A percentile compares a stretch with the other conserved stretches of the same genome.
These are phyloP conservation scores for Sinopyrophorus schimmeli DNA, from an alignment of 2,888 invertebrate species.

Conservation along the genomic window DNA sequence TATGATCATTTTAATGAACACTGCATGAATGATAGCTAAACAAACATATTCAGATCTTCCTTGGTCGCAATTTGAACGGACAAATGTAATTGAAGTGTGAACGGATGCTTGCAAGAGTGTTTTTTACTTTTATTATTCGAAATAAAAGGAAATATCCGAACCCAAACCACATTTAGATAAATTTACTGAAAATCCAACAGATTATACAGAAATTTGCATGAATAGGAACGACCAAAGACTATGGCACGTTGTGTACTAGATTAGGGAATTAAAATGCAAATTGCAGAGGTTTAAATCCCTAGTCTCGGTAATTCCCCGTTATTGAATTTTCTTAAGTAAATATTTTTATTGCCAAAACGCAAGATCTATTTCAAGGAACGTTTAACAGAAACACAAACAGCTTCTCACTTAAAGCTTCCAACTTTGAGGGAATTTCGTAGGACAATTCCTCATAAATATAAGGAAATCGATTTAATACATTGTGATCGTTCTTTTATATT, in stretches of 20 bases:
- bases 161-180: conserved; percentile 1
- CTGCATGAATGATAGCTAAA: too few relatives aligned
- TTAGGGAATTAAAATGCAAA: conserved; percentile 2
- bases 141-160: not conserved
- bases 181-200: not conserved
- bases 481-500: too few relatives aligned
- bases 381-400: too few relatives aligned
- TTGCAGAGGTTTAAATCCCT: not conserved
- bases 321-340: not conserved
- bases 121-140: not conserved
- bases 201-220: conserved; percentile 2
- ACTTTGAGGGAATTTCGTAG: too few relatives aligned
- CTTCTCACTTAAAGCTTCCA: too few relatives aligned
- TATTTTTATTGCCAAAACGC: too few relatives aligned
- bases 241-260: not conserved
- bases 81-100: not conserved
- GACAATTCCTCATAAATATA: too few relatives aligned
- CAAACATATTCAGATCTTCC: too few relatives aligned
- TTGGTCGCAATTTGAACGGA: not conserved
- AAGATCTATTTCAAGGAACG: too few relatives aligned
- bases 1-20: too few relatives aligned
- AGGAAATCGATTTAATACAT: too few relatives aligned
- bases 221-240: too few relatives aligned
- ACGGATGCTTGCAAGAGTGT: not conserved
- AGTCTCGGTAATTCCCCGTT: not conserved